Conservation (phyloP, 1,140 invertebrate species). For the roundworm (Caenorhabditis elegans) region DNA sequence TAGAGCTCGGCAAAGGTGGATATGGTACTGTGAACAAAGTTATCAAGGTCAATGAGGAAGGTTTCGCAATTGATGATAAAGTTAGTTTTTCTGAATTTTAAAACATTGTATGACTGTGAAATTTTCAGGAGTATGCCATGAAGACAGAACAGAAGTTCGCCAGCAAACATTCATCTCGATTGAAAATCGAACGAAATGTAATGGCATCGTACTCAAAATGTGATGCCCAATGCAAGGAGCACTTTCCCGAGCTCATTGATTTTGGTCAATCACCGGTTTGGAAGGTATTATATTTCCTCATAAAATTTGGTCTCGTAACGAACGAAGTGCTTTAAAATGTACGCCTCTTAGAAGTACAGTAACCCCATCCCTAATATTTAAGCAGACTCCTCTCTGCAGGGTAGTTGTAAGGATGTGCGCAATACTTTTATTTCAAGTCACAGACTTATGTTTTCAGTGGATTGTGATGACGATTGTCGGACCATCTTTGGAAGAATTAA, state of each 20-base stretch:
- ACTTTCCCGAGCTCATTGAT: slow-evolving; percentile 8
- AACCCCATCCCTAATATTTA: too few relatives aligned
- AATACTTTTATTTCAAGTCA: too few relatives aligned
- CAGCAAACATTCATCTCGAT: background rate
- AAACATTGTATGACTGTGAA: background rate
- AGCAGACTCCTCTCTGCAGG: too few relatives aligned
- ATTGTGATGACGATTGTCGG: slow-evolving; percentile 3
- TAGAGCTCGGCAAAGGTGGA: background rate
- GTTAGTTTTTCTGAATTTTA: background rate
- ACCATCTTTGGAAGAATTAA: background rate
- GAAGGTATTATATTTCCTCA: background rate
- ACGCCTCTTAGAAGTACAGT: too few relatives aligned
- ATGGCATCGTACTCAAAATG: background rate
- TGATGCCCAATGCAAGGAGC: background rate
- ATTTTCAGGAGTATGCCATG: background rate
- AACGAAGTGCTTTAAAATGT: too few relatives aligned
- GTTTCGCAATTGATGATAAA: background rate
- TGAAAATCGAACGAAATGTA: slow-evolving; percentile 28
- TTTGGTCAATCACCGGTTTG: background rate
- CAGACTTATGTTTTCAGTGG: slow-evolving; percentile 1
- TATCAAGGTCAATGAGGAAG: background rate
- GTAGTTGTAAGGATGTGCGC: too few relatives aligned
- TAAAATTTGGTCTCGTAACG: too few relatives aligned
- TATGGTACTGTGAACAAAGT: slow-evolving; percentile 5
- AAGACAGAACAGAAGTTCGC: background rate